Base-by-base conservation (phyloP, 2,113 vertebrate genomes). In the Podarcis muralis region DNA sequence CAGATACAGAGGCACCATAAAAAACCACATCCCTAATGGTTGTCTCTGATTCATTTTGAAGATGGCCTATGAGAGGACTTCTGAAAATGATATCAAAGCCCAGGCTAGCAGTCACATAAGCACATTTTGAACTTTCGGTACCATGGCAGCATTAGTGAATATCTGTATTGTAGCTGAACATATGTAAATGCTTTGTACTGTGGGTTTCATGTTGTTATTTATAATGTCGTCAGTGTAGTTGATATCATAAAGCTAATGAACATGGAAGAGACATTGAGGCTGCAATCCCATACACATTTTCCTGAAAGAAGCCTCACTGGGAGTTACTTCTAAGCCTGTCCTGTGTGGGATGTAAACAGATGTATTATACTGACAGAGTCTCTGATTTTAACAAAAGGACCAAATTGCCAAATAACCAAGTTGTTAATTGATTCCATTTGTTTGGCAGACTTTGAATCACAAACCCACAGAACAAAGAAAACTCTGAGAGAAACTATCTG, bases 351-450 rank as follows among this genome's bases (percentile, higher is more conserved):
- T 9, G 78, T 62, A 84, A 91, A 40, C 32, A 86, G 77, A 27
- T 62, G 3, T n/a, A 85, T 0, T 11, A 87, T 35, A 8, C 4
- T 1, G 0, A n/a, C 37, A 75, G 84, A 69, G 76, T 59, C 40
- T 12, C 37, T 30, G 11, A 43, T 78, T 93, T 15, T 35, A 59
- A 30, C 76, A 86, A 91, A 85, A 6, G 53, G 30, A 2, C 1
- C 5, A 87, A 92, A 92, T 65, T 68, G 90, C 40, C 25, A 30
- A 57, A 84, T 80, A 87, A 7, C 25, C 74, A 85, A 66, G 23
- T 90, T 87, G 53, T 75, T 84, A 57, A 68, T 62, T 86, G 1
- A 81, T 93, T 87, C 6, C 6, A 20, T 88, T 89, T 53, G 2
- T 84, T 88, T 84, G 2, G 2, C 68, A 75, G 23, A 30, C 79